Evolutionary conservation across 1,140 invertebrate genomes (phyloP).

Genomic region (Dryas iulia): DNA sequence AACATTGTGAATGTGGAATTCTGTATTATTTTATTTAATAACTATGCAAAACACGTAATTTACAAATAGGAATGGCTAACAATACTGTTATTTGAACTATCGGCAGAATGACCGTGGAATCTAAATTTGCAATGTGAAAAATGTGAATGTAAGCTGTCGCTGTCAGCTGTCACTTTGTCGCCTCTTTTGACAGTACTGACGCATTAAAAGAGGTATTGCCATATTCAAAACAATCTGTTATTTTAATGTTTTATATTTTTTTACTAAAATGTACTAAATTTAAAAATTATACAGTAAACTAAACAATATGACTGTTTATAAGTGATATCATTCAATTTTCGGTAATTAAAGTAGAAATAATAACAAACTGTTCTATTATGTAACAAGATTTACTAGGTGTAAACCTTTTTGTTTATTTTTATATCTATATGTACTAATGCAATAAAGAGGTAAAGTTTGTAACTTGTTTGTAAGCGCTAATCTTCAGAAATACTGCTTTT

Average conservation of each 20-base stretch:
- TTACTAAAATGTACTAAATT: too few species aligned
- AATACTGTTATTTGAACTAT: slow-evolving; percentile 19
- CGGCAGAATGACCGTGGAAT: slow-evolving; percentile 16
- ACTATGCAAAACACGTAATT: slow-evolving; percentile 10
- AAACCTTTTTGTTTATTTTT: too few species aligned
- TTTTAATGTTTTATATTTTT: not conserved
- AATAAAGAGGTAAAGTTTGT: too few species aligned
- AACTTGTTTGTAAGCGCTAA: too few species aligned
- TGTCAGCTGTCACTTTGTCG: not conserved
- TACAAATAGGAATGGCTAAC: not conserved
- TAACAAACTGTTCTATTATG: too few species aligned
- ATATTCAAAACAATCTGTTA: not conserved
- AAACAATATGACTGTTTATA: too few species aligned
- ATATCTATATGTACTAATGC: too few species aligned
- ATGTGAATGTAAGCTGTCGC: not conserved
- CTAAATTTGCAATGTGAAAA: slow-evolving; percentile 6
- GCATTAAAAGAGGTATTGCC: not conserved
- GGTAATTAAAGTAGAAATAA: too few species aligned
- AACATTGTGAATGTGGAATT: not conserved
- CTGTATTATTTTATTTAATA: not conserved
- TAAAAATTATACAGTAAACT: too few species aligned
- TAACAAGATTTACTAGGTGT: too few species aligned
- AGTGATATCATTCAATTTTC: too few species aligned
- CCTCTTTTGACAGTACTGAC: not conserved
- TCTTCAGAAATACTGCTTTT: too few species aligned